Evolutionary conservation across 37 sponge, comb jelly and placozoan genomes (phyloP).

Genomic region (Theonella swinhoei): DNA sequence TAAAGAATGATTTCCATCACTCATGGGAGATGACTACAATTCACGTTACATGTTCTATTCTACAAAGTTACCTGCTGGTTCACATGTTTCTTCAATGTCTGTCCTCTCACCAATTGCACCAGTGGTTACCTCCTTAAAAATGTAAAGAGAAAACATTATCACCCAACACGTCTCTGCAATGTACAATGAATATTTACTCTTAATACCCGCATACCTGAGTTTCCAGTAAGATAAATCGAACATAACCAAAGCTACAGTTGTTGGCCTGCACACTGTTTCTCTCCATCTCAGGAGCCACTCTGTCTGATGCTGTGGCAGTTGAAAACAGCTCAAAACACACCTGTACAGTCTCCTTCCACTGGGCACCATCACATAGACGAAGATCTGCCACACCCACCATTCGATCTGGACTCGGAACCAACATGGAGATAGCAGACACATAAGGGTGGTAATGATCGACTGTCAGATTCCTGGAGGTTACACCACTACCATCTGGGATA

Average conservation of each 20-base stretch:
- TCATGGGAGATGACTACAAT: neutral
- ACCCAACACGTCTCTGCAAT: too few relatives aligned
- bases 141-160: too few relatives aligned
- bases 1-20: neutral
- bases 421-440: slow-evolving; percentile 31
- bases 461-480: neutral
- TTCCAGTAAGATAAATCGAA: slow-evolving; percentile 18
- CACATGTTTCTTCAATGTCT: too few relatives aligned
- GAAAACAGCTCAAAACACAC: slow-evolving; percentile 60
- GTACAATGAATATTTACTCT: too few relatives aligned
- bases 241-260: slow-evolving; percentile 61
- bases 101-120: too few relatives aligned
- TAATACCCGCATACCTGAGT: neutral
- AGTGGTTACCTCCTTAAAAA: too few relatives aligned
- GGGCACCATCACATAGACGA: slow-evolving; percentile 22
- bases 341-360: slow-evolving; percentile 38
- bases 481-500: slow-evolving; percentile 16
- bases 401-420: slow-evolving; percentile 31
- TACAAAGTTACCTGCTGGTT: too few relatives aligned
- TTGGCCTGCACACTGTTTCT: slow-evolving; percentile 28
- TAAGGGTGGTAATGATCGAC: slow-evolving; percentile 25
- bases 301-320: slow-evolving; percentile 30
- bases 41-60: too few relatives aligned
- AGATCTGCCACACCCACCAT: slow-evolving; percentile 58
- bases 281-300: slow-evolving; percentile 7